Evolutionary conservation across 2,113 vertebrate species (phyloP).

Genomic region (Tiliqua scincoides): DNA sequence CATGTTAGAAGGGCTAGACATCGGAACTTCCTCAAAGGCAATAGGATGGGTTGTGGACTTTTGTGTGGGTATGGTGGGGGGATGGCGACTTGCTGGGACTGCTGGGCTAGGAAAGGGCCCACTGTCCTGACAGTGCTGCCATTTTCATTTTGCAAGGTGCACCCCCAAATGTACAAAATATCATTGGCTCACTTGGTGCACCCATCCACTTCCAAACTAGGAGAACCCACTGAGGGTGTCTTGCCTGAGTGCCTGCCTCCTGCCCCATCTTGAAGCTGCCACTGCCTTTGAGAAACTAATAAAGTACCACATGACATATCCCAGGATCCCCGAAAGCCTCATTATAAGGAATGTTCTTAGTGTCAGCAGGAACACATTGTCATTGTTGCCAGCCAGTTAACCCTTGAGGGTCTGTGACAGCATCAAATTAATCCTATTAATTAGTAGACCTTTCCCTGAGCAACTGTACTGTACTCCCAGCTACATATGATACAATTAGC

Average conservation of each 20-base stretch:
- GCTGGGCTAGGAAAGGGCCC: neutral
- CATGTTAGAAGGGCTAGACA: neutral
- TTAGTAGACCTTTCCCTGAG: constrained; percentile 2
- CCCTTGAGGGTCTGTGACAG: neutral
- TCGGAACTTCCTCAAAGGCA: neutral
- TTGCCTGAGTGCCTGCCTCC: neutral
- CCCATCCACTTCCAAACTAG: neutral
- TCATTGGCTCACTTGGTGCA: neutral
- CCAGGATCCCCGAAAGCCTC: neutral
- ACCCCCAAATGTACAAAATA: neutral
- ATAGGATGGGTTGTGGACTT: neutral
- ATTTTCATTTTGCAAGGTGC: neutral
- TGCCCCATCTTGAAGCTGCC: neutral
- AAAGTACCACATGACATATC: neutral
- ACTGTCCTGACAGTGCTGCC: neutral
- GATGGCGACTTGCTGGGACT: neutral
- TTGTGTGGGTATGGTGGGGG: neutral
- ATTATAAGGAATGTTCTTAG: neutral
- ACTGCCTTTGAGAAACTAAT: neutral
- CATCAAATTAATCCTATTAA: constrained; percentile 12
- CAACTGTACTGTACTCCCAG: neutral
- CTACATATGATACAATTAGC: neutral
- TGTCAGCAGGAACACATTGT: neutral
- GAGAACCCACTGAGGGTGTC: neutral
- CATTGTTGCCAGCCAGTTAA: neutral